Base-by-base conservation (phyloP, 2,797 vertebrate species). In the Synanceia verrucosa region DNA sequence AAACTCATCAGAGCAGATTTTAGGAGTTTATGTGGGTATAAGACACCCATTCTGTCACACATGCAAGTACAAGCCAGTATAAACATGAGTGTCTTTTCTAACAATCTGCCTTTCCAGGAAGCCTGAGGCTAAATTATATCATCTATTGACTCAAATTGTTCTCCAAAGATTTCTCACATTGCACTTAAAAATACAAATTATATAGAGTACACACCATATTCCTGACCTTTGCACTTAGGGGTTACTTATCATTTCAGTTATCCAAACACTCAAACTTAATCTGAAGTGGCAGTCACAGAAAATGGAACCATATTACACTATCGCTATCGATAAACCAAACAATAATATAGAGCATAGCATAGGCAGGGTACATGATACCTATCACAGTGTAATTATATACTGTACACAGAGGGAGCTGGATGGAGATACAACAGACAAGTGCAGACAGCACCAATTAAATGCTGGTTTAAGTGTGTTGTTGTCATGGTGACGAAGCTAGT, bases 401-500 rank as follows among this genome's bases (percentile, higher is more conserved):
- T 83, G 79, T 84, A 78, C 56, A 73, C 58, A 58, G 70, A 71
- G 79, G 70, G 70, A 85, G 73, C 52, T 64, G 78, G 78, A 84
- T 86, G 73, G 84, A 88, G 87, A 86, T 76, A 73, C 82, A 89
- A 85, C 85, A 85, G 89, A 83, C 88, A 80, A 85, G 85, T 82
- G 83, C 87, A 89, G 85, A 79, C 87, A 86, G 84, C 84, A 58
- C 78, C 83, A 89, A 89, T 91, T 89, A 90, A 90, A 88, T 76
- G 78, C 78, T 88, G 83, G 85, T 90, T 90, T 86, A 86, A 91
- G 87, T 90, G 83, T 89, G 90, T 82, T 79, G 92, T 95, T 92
- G 89, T 93, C 90, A 94, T 93, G 88, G 93, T 51, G 87, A 94
- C 93, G 62, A 83, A 88, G 71, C 88, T 80, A 79, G 79, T 65